phyloP scores from a whole-genome alignment of 2,888 invertebrate species.

The Eupithecia vulgata region DNA sequence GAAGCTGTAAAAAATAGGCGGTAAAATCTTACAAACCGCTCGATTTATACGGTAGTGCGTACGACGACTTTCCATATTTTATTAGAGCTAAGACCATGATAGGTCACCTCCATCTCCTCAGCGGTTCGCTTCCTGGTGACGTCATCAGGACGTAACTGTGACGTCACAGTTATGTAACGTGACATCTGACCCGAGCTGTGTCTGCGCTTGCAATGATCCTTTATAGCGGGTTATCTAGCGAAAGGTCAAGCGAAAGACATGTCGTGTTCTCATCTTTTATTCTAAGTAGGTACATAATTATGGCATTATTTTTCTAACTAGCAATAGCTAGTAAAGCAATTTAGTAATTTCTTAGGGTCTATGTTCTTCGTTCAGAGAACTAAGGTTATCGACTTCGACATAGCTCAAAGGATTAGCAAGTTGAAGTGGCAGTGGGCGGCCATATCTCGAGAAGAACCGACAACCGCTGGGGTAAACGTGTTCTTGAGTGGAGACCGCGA shows the following conservation, averaged over 20 bases:
- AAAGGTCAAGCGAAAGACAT: background rate
- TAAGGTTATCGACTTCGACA: too few species aligned
- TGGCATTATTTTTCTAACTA: too few species aligned
- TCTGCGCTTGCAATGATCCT: background rate
- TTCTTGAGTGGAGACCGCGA: too few species aligned
- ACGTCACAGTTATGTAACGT: background rate
- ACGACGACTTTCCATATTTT: background rate
- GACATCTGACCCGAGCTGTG: background rate
- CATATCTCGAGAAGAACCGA: too few species aligned
- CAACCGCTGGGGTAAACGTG: too few species aligned
- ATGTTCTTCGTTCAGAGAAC: too few species aligned
- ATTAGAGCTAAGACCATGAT: background rate
- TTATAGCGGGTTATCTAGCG: background rate
- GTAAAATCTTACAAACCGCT: background rate
- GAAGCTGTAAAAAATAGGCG: too few species aligned
- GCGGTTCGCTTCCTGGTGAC: background rate
- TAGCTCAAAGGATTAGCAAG: too few species aligned
- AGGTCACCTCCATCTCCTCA: background rate
- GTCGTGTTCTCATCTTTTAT: background rate
- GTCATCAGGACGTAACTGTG: slow-evolving; percentile 1
- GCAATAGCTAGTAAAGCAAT: too few species aligned
- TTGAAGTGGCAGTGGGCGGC: too few species aligned
- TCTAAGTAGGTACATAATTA: too few species aligned
- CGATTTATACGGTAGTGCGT: background rate
- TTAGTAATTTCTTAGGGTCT: too few species aligned